A percentile compares a stretch with the other conserved stretches of the same genome.
Evolutionary conservation across 2,888 invertebrate species (phyloP).

Genomic region (Ceriagrion tenellum): DNA sequence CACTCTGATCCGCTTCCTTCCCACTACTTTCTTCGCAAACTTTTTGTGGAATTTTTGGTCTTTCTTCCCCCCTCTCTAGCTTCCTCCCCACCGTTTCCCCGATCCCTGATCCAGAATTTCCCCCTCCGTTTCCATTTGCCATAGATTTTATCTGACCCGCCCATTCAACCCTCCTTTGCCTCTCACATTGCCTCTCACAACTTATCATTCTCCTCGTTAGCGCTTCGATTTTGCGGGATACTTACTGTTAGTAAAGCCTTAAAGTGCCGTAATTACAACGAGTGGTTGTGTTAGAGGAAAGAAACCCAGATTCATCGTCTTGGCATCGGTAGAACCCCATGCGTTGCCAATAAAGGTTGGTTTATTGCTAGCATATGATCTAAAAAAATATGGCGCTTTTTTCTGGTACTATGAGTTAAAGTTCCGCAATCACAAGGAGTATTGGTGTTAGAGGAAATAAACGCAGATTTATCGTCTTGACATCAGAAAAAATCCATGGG

Average conservation of each 20-base stretch:
- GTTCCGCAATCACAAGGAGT: too few species aligned
- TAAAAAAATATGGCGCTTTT: too few species aligned
- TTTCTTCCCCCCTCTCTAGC: neutral
- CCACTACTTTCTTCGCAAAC: neutral
- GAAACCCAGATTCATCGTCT: too few species aligned
- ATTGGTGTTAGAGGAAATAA: too few species aligned
- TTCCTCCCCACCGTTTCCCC: neutral
- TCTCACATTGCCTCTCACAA: neutral
- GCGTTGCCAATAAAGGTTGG: too few species aligned
- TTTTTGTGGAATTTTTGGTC: neutral
- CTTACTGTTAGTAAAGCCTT: neutral
- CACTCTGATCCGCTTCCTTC: neutral
- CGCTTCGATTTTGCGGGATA: neutral
- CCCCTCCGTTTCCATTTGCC: neutral
- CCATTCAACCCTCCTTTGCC: neutral
- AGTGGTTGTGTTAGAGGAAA: too few species aligned
- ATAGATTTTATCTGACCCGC: neutral
- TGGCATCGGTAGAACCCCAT: too few species aligned
- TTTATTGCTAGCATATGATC: too few species aligned
- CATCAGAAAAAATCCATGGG: too few species aligned
- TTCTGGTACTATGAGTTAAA: too few species aligned
- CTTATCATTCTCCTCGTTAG: conserved; percentile 15
- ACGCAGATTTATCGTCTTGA: too few species aligned
- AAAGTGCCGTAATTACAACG: neutral
- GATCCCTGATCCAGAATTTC: neutral